These are phyloP conservation scores for Desmodus rotundus DNA, from an alignment of 2,113 vertebrate species.

Conservation along the genomic window DNA sequence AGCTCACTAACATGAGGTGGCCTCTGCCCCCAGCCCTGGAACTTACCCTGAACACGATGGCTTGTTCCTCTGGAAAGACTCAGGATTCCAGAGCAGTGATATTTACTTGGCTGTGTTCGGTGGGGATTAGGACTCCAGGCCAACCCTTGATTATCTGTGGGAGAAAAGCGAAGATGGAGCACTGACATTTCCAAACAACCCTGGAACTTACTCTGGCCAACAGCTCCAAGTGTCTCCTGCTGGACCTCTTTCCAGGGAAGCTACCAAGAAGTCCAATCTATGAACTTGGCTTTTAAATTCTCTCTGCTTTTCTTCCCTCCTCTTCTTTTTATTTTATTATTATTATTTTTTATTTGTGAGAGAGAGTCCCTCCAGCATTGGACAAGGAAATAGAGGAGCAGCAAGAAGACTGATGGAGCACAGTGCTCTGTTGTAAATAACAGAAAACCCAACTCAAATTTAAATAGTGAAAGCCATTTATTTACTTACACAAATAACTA, in stretches of 20 bases:
- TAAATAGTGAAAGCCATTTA: not conserved
- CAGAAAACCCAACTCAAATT: not conserved
- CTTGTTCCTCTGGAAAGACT: not conserved
- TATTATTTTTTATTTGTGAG: not conserved
- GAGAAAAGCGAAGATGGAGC: slow-evolving; percentile 29
- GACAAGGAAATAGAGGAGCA: not conserved
- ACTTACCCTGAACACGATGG: not conserved
- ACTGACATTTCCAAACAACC: slow-evolving; percentile 37
- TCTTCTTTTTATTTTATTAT: not conserved
- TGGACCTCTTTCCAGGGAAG: slow-evolving; percentile 18
- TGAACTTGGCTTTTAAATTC: not conserved
- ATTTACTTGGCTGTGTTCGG: slow-evolving; percentile 21
- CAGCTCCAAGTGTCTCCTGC: not conserved
- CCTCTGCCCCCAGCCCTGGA: not conserved
- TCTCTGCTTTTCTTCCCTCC: not conserved
- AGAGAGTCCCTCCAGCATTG: not conserved
- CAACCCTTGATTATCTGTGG: slow-evolving; percentile 46
- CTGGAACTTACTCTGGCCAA: not conserved
- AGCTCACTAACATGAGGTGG: not conserved
- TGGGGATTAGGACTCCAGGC: slow-evolving; percentile 28
- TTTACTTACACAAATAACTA: not conserved
- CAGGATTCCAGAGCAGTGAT: slow-evolving; percentile 35
- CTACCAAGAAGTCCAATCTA: not conserved
- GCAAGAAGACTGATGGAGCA: not conserved
- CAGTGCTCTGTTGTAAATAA: not conserved